Base-by-base conservation (phyloP, 1,140 invertebrate genomes). In the Megalopta genalis region DNA sequence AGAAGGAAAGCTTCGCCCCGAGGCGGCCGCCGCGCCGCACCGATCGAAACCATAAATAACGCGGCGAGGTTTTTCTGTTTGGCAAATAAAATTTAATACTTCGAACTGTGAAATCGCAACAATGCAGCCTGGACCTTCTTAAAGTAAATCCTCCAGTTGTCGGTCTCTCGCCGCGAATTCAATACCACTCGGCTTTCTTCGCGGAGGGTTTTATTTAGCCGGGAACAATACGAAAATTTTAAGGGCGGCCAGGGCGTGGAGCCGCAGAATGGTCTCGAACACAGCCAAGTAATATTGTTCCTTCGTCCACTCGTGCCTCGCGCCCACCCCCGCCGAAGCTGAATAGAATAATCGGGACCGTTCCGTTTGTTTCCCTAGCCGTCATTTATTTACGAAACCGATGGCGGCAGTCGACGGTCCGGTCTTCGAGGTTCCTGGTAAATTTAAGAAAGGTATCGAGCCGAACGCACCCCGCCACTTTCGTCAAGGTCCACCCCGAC, bases 391-490 rank as follows among this genome's bases (percentile, higher is more conserved):
- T 86, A 83, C 37, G 60, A 82, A 72, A 14, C 1, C 23, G 18
- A 32, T 27, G 32, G 32, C 7, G n/a, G 14, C 21, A 25, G 21
- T 37, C 16, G 46, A 9, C 7, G 16, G 65, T 27, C 25, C 25
- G 39, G 42, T 64, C 60, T 46, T 72, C 60, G 54, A 79, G 42
- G 70, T 79, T 77, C 73, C 72, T 59, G 37, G 60, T 76, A 80
- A 87, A 84, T 83, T 86, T 87, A 83, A 84, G 79, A 84, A 84
- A 86, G 71, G 62, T 87, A 87, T 87, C 67, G 80, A 87, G 76
- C 77, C 77, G 42, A 74, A 65, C 67, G n/a, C 68, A 63, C 67
- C 71, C 79, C 67, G 78, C 23, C 78, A 18, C 77, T 75, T 73
- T 65, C 54, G 6, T 8, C 59, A 52, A 42, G 62, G 65, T 77